Evolutionary conservation across 2,888 invertebrate genomes (phyloP).

Genomic region (Ochropacha duplaris): DNA sequence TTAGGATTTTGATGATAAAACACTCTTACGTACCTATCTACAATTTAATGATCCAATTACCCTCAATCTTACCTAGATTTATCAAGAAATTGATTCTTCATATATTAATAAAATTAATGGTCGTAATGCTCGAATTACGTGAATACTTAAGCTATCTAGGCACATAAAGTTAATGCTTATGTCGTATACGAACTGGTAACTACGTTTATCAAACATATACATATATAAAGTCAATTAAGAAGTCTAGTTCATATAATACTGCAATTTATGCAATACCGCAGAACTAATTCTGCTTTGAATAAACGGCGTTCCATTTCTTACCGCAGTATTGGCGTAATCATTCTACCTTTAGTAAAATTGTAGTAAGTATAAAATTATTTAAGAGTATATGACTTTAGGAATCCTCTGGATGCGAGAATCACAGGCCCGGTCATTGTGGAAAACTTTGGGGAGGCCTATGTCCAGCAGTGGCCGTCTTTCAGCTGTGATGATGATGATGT

Average conservation of each 20-base stretch:
- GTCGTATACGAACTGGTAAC: not conserved
- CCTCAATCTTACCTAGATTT: not conserved
- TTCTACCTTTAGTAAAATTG: not conserved
- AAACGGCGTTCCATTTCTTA: not conserved
- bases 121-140: not conserved
- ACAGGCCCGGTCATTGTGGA: no score
- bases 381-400: no score
- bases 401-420: no score
- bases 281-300: not conserved
- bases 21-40: no score
- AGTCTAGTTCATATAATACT: not conserved
- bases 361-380: not conserved
- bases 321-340: not conserved
- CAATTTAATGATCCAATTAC: no score
- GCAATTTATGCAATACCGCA: not conserved
- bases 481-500: no score
- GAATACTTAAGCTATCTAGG: not conserved
- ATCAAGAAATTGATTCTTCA: not conserved
- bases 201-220: not conserved
- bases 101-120: no score
- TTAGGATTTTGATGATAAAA: no score
- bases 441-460: no score
- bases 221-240: not conserved
- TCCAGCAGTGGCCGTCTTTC: no score
- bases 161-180: not conserved